Evolutionary conservation across 2,888 invertebrate species (phyloP), one percentile per base, ranked within the genome.

Genomic region (Yponomeuta plumbellus): DNA sequence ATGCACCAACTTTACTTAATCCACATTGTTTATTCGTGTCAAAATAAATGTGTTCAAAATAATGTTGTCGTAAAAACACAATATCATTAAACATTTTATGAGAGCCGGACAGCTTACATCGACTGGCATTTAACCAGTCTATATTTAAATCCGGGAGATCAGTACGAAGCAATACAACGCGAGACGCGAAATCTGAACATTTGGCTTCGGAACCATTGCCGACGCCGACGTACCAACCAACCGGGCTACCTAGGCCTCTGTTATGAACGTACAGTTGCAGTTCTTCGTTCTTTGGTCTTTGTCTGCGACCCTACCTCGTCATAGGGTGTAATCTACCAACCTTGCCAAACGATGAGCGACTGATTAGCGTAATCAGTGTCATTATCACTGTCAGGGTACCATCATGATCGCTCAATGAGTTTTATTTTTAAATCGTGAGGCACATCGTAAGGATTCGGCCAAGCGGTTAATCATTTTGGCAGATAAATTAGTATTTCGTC

Each of bases 311-410:
- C 61, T 26, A 20, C 39, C 20, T 17, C 62, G 39, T 62, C 70
- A 69, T 59, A 56, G 63, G 63, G 66, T 66, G 67, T 65, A 61
- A 57, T 66, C 67, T 61, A 69, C 61, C 67, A 67, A 69, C 78
- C 79, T 75, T 86, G 87, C 84, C 86, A 87, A 87, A 80, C 78
- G 78, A 77, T 78, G 73, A 70, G 71, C 74, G 73, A 71, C 69
- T 67, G 71, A 75, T 74, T 73, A 26, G 39, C 26, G 34, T 34
- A 57, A 71, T 72, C 73, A 72, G 71, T 74, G 72, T 81, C 88
- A 90, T 86, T 91, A 90, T 89, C 90, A 91, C 80, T 89, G 89
- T 80, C 89, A 85, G 78, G 80, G 77, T 82, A 63, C 40, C 62
- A 75, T 76, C 78, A 80, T 40, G 80, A 84, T 76, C 78, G 79